These are phyloP conservation scores for Parnassius glacialis DNA, from an alignment of 2,888 invertebrate genomes.

Conservation along the genomic window DNA sequence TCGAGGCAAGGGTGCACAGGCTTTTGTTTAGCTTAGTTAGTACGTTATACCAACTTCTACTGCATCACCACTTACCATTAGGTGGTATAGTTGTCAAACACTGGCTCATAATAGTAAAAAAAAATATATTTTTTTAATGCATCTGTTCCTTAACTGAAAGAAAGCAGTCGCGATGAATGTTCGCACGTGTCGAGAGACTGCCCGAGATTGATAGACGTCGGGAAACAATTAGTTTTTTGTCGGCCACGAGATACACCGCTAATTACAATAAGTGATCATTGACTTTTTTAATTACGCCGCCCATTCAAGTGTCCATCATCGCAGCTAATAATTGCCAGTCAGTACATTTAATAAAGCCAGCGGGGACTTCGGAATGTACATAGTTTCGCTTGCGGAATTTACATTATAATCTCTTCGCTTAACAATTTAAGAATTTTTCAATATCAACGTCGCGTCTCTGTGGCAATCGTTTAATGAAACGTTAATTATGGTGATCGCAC, in stretches of 20 bases:
- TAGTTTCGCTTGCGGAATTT: slow-evolving; percentile 69
- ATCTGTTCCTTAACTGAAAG: slow-evolving; percentile 7
- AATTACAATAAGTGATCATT: slow-evolving; percentile 78
- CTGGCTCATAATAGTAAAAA: too few species aligned
- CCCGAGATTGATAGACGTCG: slow-evolving; percentile 59
- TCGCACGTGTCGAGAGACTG: slow-evolving; percentile 52
- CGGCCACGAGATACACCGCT: slow-evolving; percentile 66
- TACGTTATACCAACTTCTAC: too few species aligned
- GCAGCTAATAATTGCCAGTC: slow-evolving; percentile 75
- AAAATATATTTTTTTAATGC: too few species aligned
- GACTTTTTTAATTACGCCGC: slow-evolving; percentile 72
- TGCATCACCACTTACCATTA: too few species aligned
- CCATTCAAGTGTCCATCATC: slow-evolving; percentile 73
- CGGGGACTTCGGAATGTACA: slow-evolving; percentile 51
- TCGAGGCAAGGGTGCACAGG: too few species aligned
- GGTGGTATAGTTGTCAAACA: too few species aligned
- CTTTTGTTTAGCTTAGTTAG: too few species aligned
- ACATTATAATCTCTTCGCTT: slow-evolving; percentile 56
- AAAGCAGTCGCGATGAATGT: slow-evolving; percentile 18
- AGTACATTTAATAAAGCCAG: slow-evolving; percentile 73
- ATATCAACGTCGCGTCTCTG: slow-evolving; percentile 39
- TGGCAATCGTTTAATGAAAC: slow-evolving; percentile 25
- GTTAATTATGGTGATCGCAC: slow-evolving; percentile 24
- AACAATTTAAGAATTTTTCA: slow-evolving; percentile 44
- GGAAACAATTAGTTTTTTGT: slow-evolving; percentile 77